phyloP scores from a whole-genome alignment of 2,797 vertebrate species.

The Sebastolobus alascanus region DNA sequence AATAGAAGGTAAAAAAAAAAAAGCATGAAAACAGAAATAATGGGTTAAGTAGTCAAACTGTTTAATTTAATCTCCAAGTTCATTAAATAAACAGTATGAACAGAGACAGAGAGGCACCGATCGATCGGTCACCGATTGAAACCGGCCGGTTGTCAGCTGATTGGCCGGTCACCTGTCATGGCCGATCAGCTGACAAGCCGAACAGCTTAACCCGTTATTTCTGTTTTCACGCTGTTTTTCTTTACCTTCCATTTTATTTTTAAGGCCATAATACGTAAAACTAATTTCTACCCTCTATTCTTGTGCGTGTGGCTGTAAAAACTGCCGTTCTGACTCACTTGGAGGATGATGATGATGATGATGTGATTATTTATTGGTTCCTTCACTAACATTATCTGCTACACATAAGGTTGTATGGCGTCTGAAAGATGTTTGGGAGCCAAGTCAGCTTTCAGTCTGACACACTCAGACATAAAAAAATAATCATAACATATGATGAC shows the following conservation, averaged over 20 bases:
- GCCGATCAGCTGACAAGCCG: no score
- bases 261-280: no score
- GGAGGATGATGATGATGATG: not conserved
- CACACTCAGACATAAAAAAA: not conserved
- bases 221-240: no score
- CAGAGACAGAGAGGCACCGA: not conserved
- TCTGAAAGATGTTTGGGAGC: not conserved
- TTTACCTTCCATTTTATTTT: no score
- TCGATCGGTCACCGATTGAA: no score
- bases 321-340: not conserved
- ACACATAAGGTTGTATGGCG: not conserved
- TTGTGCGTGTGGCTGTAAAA: not conserved
- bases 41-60: not conserved
- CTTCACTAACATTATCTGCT: not conserved
- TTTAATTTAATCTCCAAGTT: slow-evolving; percentile 23
- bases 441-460: not conserved
- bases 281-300: no score
- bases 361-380: slow-evolving; percentile 11
- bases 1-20: not conserved
- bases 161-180: no score
- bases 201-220: no score
- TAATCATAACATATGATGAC: not conserved
- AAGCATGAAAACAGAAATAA: slow-evolving; percentile 4
- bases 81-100: not conserved
- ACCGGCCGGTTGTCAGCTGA: no score